Percentiles rank a stretch among this genome's conserved stretches.
Conservation (phyloP, 1,140 invertebrate genomes). For the Periplaneta americana region DNA sequence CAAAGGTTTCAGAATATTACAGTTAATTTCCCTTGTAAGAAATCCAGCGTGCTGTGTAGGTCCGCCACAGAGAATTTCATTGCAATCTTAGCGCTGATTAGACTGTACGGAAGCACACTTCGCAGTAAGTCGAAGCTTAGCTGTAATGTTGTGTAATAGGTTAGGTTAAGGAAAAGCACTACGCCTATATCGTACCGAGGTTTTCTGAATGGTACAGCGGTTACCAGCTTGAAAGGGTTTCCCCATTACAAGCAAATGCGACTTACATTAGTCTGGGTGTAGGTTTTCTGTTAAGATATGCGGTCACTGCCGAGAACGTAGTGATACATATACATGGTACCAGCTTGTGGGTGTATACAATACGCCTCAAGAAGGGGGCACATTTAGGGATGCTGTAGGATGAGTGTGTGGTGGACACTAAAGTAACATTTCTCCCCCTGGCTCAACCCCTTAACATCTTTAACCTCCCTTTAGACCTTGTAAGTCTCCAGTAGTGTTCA, state of each 20-base stretch:
- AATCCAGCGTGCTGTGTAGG: not conserved
- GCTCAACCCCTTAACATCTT: constrained; percentile 7
- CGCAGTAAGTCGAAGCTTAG: not conserved
- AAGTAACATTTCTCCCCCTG: not conserved
- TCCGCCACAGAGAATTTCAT: not conserved
- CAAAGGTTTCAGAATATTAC: not conserved
- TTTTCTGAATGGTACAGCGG: not conserved
- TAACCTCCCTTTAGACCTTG: not conserved
- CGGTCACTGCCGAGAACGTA: not conserved
- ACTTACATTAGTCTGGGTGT: constrained; percentile 13
- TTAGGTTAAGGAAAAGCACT: not conserved
- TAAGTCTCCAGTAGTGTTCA: not conserved
- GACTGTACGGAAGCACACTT: not conserved
- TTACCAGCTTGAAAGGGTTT: not conserved
- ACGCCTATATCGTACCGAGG: not conserved
- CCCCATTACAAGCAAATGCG: constrained; percentile 11
- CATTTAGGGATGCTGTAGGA: not conserved
- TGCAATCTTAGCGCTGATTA: not conserved
- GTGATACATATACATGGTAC: not conserved
- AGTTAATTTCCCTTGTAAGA: not conserved
- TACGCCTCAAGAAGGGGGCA: not conserved
- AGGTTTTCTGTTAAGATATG: constrained; percentile 13
- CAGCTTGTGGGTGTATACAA: not conserved
- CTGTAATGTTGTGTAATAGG: not conserved
- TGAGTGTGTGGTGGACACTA: constrained; percentile 1